Percentiles rank a stretch among this genome's conserved stretches.
Conservation (phyloP, 2,113 vertebrate genomes). For the Hiodon alosoides region DNA sequence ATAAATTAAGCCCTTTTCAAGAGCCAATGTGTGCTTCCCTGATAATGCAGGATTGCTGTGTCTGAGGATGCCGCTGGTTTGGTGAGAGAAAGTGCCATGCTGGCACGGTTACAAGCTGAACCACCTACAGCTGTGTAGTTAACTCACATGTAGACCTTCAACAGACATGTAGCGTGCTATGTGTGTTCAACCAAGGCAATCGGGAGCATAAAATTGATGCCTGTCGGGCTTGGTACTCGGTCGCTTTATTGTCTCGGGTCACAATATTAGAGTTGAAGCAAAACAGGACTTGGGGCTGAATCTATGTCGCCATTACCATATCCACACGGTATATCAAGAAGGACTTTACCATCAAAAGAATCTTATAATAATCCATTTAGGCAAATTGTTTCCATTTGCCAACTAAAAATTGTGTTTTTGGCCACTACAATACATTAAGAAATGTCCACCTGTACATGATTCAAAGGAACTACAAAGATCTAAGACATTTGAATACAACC, state of each 20-base stretch:
- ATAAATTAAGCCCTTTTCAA: conserved; percentile 75
- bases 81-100: conserved; percentile 19
- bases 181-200: conserved; percentile 42
- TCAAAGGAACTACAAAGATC: conserved; percentile 48
- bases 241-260: neutral
- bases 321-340: neutral
- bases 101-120: conserved; percentile 25
- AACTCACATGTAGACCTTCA: conserved; percentile 9
- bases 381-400: neutral
- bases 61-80: conserved; percentile 53
- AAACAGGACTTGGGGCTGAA: no score
- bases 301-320: no score
- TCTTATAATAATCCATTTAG: neutral
- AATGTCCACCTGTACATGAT: conserved; percentile 19
- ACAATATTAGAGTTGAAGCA: neutral
- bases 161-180: neutral
- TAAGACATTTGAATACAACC: neutral
- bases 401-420: no score
- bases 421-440: neutral
- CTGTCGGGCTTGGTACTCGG: neutral
- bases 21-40: conserved; percentile 70
- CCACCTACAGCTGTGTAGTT: conserved; percentile 22
- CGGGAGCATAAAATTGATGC: conserved; percentile 28
- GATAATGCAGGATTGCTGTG: conserved; percentile 73
- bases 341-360: no score